These are phyloP conservation scores for Prionailurus bengalensis DNA, from an alignment of 2,113 vertebrate species.

Conservation along the genomic window DNA sequence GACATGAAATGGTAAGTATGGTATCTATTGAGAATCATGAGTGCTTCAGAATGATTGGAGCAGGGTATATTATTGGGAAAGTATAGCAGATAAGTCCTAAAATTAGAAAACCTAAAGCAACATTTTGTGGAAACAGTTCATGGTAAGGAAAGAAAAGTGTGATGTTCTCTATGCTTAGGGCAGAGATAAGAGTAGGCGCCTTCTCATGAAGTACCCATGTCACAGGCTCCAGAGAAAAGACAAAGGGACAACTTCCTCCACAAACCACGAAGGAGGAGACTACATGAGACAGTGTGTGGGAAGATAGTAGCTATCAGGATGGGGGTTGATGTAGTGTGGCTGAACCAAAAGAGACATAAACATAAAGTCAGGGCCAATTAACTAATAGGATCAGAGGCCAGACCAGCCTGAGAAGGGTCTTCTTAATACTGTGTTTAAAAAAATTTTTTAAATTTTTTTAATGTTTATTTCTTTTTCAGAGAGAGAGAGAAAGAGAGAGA, in stretches of 20 bases:
- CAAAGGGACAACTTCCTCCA: background rate
- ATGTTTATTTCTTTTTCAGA: too few relatives aligned
- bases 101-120: constrained; percentile 42
- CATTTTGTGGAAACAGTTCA: background rate
- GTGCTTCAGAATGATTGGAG: background rate
- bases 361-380: background rate
- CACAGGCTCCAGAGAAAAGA: background rate
- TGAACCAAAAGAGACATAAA: background rate
- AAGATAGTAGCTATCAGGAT: background rate
- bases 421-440: background rate
- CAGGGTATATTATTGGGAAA: background rate
- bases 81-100: background rate
- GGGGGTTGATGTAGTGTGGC: background rate
- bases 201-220: background rate
- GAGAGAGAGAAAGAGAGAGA: too few relatives aligned
- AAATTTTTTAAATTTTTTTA: too few relatives aligned
- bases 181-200: background rate
- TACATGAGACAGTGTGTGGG: background rate
- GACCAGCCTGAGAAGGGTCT: background rate
- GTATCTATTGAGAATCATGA: background rate
- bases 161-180: background rate
- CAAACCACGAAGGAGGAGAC: background rate
- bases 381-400: background rate
- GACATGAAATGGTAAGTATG: background rate
- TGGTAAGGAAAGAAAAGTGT: background rate